A percentile compares a stretch with the other conserved stretches of the same genome.
Conservation (phyloP, 2,113 vertebrate genomes). For the Anoura caudifer region DNA sequence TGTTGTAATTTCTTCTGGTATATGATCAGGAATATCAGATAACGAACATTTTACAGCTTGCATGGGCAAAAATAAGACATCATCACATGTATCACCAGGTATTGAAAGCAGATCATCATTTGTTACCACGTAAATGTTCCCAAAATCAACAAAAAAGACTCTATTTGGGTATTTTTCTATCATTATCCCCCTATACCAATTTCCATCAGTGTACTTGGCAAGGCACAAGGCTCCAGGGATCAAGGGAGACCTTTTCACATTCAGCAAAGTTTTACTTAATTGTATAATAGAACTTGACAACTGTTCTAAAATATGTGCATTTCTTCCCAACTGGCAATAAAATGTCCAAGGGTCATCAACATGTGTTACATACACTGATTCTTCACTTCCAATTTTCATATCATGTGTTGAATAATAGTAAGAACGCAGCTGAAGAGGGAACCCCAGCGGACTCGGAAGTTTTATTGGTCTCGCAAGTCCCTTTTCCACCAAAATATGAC, state of each 20-base stretch:
- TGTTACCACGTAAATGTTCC: constrained; percentile 84
- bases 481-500: constrained; percentile 82
- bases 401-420: constrained; percentile 91
- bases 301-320: constrained; percentile 79
- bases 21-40: constrained; percentile 81
- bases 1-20: constrained; percentile 77
- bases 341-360: constrained; percentile 85
- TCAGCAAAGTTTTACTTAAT: constrained; percentile 77
- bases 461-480: constrained; percentile 77
- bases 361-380: constrained; percentile 84
- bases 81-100: constrained; percentile 86
- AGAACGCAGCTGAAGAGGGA: constrained; percentile 84
- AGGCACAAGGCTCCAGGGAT: constrained; percentile 86
- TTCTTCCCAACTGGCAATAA: constrained; percentile 91
- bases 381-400: constrained; percentile 91
- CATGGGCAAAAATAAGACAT: constrained; percentile 89
- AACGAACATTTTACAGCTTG: constrained; percentile 91
- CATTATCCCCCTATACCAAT: constrained; percentile 92
- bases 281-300: constrained; percentile 79
- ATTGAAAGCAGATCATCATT: constrained; percentile 85
- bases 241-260: constrained; percentile 63
- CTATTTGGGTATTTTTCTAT: constrained; percentile 76
- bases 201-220: constrained; percentile 88
- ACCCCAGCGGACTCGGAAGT: constrained; percentile 72
- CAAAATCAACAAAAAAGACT: constrained; percentile 96